Percentiles rank a stretch among this genome's conserved stretches.
phyloP scores from a whole-genome alignment of 2,113 vertebrate species.

The Eudyptes chrysolophus region DNA sequence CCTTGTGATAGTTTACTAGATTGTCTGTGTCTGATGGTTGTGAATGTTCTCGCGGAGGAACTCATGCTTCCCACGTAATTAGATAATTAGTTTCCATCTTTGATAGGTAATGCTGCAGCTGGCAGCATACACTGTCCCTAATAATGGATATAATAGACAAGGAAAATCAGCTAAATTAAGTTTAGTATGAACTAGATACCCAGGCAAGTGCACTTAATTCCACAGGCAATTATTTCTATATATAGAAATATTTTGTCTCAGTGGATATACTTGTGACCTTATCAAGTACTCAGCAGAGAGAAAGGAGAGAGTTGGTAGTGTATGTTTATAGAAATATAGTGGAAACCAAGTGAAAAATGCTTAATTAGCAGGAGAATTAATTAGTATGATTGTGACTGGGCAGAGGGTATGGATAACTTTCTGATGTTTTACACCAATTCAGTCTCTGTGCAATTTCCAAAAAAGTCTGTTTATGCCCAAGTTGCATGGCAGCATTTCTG shows the following conservation, averaged over 20 bases:
- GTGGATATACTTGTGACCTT: conserved; percentile 27
- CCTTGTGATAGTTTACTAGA: not conserved
- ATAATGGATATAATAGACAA: conserved; percentile 26
- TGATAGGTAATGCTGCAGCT: conserved; percentile 24
- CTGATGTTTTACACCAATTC: not conserved
- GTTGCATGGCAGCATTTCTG: not conserved
- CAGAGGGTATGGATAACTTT: not conserved
- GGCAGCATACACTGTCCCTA: not conserved
- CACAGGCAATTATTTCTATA: conserved; percentile 56
- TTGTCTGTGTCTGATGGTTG: not conserved
- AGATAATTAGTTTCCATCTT: conserved; percentile 27
- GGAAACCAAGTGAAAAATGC: not conserved
- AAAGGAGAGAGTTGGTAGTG: not conserved
- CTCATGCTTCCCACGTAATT: not conserved
- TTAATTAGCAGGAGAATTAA: not conserved
- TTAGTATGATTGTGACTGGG: not conserved
- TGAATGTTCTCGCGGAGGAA: not conserved
- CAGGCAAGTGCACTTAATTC: conserved; percentile 53
- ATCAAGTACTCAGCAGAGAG: not conserved
- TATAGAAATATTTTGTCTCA: conserved; percentile 52
- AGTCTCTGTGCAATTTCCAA: not conserved
- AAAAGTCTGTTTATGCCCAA: not conserved
- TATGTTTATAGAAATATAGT: not conserved
- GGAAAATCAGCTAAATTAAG: conserved; percentile 57
- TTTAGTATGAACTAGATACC: conserved; percentile 60